These are phyloP conservation scores for Clarias fuscus DNA, from an alignment of 2,797 vertebrate genomes.

Conservation along the genomic window DNA sequence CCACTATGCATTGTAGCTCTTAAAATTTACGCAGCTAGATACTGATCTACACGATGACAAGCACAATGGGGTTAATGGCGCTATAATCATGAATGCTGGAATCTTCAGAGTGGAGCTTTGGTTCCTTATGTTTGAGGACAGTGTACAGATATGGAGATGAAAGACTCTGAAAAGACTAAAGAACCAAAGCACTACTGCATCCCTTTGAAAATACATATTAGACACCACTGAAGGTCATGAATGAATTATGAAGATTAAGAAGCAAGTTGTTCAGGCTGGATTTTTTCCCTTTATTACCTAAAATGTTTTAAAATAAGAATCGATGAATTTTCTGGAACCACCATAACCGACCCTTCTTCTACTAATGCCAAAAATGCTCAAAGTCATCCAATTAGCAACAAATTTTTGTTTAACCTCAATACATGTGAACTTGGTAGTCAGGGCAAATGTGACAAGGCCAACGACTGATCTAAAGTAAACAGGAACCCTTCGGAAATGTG, in stretches of 20 bases:
- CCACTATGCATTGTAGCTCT: background rate
- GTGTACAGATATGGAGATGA: background rate
- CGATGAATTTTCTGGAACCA: background rate
- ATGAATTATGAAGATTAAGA: background rate
- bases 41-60: background rate
- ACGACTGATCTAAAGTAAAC: background rate
- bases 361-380: background rate
- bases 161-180: background rate
- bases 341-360: background rate
- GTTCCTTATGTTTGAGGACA: background rate
- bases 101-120: background rate
- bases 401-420: background rate
- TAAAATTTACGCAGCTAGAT: background rate
- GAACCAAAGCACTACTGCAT: background rate
- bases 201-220: background rate
- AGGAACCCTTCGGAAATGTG: background rate
- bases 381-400: background rate
- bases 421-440: background rate
- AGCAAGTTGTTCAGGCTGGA: background rate
- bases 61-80: background rate
- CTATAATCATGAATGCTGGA: background rate
- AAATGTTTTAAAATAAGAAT: background rate
- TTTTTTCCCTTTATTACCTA: background rate
- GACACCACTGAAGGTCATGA: background rate
- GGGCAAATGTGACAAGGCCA: background rate